Evolutionary conservation across 2,888 invertebrate species (phyloP).

Genomic region (Morinoia aosen): DNA sequence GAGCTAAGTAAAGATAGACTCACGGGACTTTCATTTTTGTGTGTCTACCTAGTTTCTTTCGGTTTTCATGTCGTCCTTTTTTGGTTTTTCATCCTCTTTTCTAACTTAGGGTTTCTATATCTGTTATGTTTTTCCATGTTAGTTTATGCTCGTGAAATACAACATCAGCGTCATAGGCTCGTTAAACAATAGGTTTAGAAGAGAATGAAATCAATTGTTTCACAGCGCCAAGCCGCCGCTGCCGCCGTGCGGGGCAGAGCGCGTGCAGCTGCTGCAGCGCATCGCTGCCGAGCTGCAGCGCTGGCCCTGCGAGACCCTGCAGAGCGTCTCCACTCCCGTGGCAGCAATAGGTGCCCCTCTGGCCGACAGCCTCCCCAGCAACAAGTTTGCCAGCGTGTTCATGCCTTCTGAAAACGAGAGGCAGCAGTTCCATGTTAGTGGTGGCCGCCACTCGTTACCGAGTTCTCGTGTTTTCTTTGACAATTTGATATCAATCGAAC

Average conservation of each 20-base stretch:
- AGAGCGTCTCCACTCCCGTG: background rate
- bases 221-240: background rate
- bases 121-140: too few species aligned
- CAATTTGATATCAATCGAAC: too few species aligned
- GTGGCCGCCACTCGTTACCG: background rate
- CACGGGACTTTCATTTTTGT: too few species aligned
- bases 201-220: too few species aligned
- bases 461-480: too few species aligned
- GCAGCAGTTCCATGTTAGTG: background rate
- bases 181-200: background rate
- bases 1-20: too few species aligned
- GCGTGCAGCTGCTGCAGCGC: slow-evolving; percentile 30
- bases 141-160: background rate
- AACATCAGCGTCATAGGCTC: background rate
- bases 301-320: background rate
- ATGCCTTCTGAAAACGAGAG: slow-evolving; percentile 7
- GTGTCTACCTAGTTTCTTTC: too few species aligned
- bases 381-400: slow-evolving; percentile 24
- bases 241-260: slow-evolving; percentile 38
- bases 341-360: background rate
- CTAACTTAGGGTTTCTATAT: too few species aligned
- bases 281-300: background rate
- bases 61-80: too few species aligned
- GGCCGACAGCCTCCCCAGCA: background rate
- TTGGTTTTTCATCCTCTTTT: too few species aligned